Conservation (phyloP, 92 coral and sea anemone genomes). For the Palythoa caribaeorum region DNA sequence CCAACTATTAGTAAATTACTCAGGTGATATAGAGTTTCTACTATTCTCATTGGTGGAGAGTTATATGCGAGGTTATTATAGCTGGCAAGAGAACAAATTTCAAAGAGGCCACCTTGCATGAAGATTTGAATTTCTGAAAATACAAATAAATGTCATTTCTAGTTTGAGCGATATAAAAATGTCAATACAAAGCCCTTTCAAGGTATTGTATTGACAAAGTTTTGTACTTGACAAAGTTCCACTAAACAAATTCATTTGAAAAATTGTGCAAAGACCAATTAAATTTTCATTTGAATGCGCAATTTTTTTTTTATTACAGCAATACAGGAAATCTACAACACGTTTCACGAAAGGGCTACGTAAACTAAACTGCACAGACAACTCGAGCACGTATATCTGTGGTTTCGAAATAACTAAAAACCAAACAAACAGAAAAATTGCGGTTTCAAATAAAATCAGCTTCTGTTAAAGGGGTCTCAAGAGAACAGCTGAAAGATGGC, state of each 20-base stretch:
- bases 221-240: too few species aligned
- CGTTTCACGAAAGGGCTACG: too few species aligned
- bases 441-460: neutral
- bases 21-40: neutral
- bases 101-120: neutral
- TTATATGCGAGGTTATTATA: too few species aligned
- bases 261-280: too few species aligned
- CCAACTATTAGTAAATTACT: neutral
- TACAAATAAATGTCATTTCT: neutral
- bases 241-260: too few species aligned
- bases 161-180: neutral
- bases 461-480: neutral
- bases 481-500: conserved; percentile 24
- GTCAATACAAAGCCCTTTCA: too few species aligned
- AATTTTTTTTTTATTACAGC: too few species aligned
- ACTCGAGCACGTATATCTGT: neutral
- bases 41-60: neutral
- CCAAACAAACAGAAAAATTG: neutral
- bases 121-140: neutral
- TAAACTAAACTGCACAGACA: too few species aligned
- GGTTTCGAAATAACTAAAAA: neutral
- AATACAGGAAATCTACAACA: too few species aligned
- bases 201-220: too few species aligned
- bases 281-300: neutral
- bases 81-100: too few species aligned